Evolutionary conservation across 2,113 vertebrate species (phyloP).

Genomic region (Ageneiosus marmoratus): DNA sequence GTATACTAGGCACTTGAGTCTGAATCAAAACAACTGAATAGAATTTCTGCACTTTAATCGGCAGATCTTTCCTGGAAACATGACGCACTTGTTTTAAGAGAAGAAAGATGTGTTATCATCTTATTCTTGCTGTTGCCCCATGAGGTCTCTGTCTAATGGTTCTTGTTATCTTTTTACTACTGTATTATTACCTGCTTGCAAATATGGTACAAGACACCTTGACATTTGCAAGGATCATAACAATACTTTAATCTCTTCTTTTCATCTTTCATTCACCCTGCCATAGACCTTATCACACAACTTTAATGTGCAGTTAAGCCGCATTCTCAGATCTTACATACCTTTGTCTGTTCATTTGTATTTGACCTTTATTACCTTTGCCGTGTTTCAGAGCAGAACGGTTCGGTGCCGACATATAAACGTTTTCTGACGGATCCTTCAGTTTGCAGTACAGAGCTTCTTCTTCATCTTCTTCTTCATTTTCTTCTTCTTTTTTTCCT

Average conservation of each 20-base stretch:
- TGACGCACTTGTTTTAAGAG: background rate
- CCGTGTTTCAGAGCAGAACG: background rate
- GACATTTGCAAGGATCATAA: background rate
- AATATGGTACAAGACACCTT: background rate
- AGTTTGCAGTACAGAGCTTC: constrained; percentile 4
- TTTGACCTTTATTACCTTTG: constrained; percentile 1
- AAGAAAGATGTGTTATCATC: background rate
- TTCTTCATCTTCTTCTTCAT: background rate
- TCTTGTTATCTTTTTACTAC: background rate
- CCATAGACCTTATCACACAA: background rate
- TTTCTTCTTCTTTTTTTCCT: background rate
- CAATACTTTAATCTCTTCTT: too few relatives aligned
- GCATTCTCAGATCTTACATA: background rate
- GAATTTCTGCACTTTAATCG: background rate
- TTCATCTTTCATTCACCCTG: background rate
- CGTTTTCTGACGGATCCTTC: background rate
- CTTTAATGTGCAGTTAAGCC: background rate
- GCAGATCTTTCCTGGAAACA: background rate
- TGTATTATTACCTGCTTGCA: background rate
- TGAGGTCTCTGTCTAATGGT: background rate
- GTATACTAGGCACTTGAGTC: background rate
- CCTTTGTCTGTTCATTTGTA: background rate
- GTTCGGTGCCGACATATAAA: background rate
- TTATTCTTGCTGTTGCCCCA: background rate
- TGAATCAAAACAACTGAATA: background rate